Conservation (phyloP, 2,888 invertebrate genomes). For the Dryococelus australis region DNA sequence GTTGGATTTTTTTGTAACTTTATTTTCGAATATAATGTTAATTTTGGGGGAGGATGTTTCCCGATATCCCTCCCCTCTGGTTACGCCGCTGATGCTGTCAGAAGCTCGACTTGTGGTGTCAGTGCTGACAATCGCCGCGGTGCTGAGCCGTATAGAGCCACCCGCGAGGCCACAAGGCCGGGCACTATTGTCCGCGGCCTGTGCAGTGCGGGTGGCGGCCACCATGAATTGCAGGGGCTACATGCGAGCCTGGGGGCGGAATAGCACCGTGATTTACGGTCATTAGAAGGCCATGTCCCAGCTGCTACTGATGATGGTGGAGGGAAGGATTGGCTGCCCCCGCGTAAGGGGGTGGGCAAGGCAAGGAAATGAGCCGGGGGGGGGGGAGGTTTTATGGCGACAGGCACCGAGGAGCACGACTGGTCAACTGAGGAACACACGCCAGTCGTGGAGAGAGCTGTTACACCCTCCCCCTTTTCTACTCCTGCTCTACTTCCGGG, state of each 20-base stretch:
- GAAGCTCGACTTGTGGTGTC: too few relatives aligned
- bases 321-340: neutral
- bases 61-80: too few relatives aligned
- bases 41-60: too few relatives aligned
- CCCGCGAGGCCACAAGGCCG: neutral
- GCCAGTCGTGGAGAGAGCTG: too few relatives aligned
- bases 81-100: too few relatives aligned
- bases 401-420: conserved; percentile 3
- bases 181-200: neutral
- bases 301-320: conserved; percentile 38
- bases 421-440: neutral
- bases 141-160: too few relatives aligned
- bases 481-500: too few relatives aligned
- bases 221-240: conserved; percentile 18
- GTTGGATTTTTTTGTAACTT: too few relatives aligned
- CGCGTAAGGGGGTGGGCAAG: conserved; percentile 23
- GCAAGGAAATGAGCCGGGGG: neutral
- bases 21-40: too few relatives aligned
- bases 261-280: conserved; percentile 35
- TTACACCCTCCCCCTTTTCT: too few relatives aligned
- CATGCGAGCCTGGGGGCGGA: conserved; percentile 11
- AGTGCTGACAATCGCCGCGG: too few relatives aligned
- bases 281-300: conserved; percentile 40
- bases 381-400: conserved; percentile 2
- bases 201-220: neutral